Evolutionary conservation across 1,140 invertebrate genomes (phyloP), one percentile per base, ranked within the genome.

Genomic region (Stenopsyche tienmushanensis): DNA sequence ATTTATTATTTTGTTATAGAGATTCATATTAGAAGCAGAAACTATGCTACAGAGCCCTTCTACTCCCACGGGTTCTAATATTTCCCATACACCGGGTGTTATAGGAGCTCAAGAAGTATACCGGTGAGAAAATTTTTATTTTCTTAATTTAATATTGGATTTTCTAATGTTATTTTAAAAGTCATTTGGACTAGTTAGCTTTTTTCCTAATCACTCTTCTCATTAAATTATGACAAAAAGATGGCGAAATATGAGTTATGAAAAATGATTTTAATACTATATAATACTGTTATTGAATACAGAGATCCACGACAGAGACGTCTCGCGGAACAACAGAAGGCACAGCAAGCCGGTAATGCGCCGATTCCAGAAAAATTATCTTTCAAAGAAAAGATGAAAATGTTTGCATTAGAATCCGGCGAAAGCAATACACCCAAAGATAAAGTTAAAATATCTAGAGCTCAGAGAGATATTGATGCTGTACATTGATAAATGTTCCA

Each of bases 341-440:
- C 88, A 64, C 84, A 85, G 70, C 83, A 78, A 83, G 86, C 79
- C 75, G 81, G 73, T 62, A 78, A 82, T 58, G 81, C 84, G 60
- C 86, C 90, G 5, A 87, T 93, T 55, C 93, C 93, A 0, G 93
- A 96, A 75, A 94, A 95, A 73, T 80, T 97, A 8, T 91, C 90
- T 54, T 96, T 97, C 75, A 93, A 94, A 76, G 94, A 96, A 75
- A 97, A 97, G 79, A 96, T 97, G 93, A 94, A 95, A 78, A 95
- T 96, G 92, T 97, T 97, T 81, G 94, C 93, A 10, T 88, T 94
- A 80, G 93, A 95, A 79, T 91, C 91, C 0, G 93, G 93, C 21
- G 92, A 96, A 77, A 84, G 87, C 71, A 86, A 88, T 68, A 93
- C 92, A 10, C 92, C 92, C 42, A 90, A 91, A 77, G 92, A 95